Evolutionary conservation across 2,888 invertebrate species (phyloP).

Genomic region (Diplazon laetatorius): DNA sequence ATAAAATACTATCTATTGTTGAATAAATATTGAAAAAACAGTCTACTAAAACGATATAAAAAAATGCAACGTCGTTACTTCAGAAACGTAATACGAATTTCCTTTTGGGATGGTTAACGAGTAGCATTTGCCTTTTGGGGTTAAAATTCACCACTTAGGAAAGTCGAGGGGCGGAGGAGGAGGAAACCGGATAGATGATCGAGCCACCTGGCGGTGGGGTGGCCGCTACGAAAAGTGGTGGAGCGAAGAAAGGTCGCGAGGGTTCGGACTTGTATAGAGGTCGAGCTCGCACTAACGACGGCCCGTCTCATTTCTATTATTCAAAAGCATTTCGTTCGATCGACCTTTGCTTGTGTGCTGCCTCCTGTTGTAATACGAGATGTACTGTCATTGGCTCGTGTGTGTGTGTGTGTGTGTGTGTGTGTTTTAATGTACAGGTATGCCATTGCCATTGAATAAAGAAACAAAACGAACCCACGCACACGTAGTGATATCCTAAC

Average conservation of each 20-base stretch:
- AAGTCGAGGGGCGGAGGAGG: too few species aligned
- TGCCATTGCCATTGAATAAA: slow-evolving; percentile 1
- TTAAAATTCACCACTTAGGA: too few species aligned
- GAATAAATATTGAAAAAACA: too few species aligned
- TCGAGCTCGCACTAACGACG: slow-evolving; percentile 58
- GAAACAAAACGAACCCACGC: slow-evolving; percentile 5
- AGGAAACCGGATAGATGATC: slow-evolving; percentile 11
- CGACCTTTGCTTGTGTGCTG: slow-evolving; percentile 53
- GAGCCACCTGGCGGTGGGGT: not conserved
- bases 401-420: too few species aligned
- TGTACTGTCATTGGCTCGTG: too few species aligned
- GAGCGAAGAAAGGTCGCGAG: slow-evolving; percentile 8
- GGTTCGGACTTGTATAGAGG: slow-evolving; percentile 30
- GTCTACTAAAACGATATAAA: too few species aligned
- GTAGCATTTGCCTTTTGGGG: too few species aligned
- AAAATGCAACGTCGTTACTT: too few species aligned
- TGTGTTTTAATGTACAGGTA: not conserved
- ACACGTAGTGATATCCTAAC: not conserved
- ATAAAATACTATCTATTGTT: too few species aligned
- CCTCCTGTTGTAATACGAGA: slow-evolving; percentile 16
- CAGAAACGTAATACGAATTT: too few species aligned
- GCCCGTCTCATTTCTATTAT: slow-evolving; percentile 64
- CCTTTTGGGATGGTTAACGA: too few species aligned
- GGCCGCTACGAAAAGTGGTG: not conserved
- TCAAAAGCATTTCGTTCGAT: slow-evolving; percentile 63